A percentile compares a stretch with the other conserved stretches of the same genome.
Evolutionary conservation across 2,888 invertebrate genomes (phyloP).

Genomic region (Meta bourneti): DNA sequence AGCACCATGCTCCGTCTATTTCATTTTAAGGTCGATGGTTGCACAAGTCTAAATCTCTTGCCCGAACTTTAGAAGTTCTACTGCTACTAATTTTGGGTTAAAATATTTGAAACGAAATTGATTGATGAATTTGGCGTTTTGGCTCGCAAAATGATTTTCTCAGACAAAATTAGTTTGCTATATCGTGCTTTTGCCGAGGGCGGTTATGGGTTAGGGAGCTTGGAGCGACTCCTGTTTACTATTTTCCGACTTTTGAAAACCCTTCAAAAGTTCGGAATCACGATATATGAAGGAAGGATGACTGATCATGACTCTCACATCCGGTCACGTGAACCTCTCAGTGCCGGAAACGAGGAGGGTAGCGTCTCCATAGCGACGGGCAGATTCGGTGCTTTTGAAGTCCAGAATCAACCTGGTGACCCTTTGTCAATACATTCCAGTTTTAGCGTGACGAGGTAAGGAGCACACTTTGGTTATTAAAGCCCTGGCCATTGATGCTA

Average conservation of each 20-base stretch:
- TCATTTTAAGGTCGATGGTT: too few species aligned
- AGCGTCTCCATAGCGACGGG: conserved; percentile 42
- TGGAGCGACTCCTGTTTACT: conserved; percentile 55
- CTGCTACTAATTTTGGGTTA: background rate
- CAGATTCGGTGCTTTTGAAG: conserved; percentile 63
- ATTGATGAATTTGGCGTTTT: background rate
- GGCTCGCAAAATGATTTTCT: background rate
- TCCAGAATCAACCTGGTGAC: conserved; percentile 60
- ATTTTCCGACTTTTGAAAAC: conserved; percentile 70
- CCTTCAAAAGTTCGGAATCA: conserved; percentile 70
- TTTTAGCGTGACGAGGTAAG: conserved; percentile 43
- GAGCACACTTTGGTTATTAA: conserved; percentile 17
- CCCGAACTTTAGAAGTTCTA: background rate
- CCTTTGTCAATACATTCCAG: conserved; percentile 52
- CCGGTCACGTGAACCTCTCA: conserved; percentile 75
- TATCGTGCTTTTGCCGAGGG: background rate
- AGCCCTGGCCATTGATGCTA: conserved; percentile 32
- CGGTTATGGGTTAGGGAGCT: background rate
- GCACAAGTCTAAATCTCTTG: background rate
- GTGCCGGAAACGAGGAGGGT: conserved; percentile 68
- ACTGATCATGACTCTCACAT: conserved; percentile 66
- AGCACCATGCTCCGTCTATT: too few species aligned
- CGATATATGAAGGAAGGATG: conserved; percentile 56
- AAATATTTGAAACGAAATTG: background rate
- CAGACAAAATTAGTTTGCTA: background rate